Evolutionary conservation across 2,888 invertebrate genomes (phyloP).

Genomic region (Tachina lurida): DNA sequence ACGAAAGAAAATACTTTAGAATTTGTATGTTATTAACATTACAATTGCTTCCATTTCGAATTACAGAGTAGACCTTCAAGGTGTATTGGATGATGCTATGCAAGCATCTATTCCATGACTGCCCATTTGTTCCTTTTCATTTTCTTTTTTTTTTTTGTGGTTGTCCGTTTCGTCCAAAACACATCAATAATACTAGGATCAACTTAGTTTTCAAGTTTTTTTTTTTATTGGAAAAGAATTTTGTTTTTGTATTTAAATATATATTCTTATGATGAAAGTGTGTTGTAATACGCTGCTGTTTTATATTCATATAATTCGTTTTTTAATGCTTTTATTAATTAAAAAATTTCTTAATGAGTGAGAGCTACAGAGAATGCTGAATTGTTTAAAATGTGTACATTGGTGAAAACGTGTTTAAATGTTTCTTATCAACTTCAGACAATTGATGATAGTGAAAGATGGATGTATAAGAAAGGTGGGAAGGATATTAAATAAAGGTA

Average conservation of each 20-base stretch:
- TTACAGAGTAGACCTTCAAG: no score
- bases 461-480: slow-evolving; percentile 16
- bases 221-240: slow-evolving; percentile 71
- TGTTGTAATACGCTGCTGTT: slow-evolving; percentile 65
- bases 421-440: slow-evolving; percentile 17
- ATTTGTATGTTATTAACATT: no score
- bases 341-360: slow-evolving; percentile 39
- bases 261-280: slow-evolving; percentile 70
- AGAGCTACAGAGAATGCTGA: slow-evolving; percentile 30
- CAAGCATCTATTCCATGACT: no score
- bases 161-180: neutral
- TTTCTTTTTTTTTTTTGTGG: neutral
- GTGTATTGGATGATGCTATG: no score
- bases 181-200: slow-evolving; percentile 45
- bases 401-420: slow-evolving; percentile 11
- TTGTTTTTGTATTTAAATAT: slow-evolving; percentile 68
- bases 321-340: slow-evolving; percentile 50
- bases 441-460: slow-evolving; percentile 22
- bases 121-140: neutral
- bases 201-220: slow-evolving; percentile 61
- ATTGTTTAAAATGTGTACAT: slow-evolving; percentile 43
- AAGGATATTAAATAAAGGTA: slow-evolving; percentile 19
- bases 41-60: no score
- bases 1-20: no score
- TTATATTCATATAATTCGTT: slow-evolving; percentile 67